Conservation (phyloP, 2,113 vertebrate species). For the Gadus macrocephalus region DNA sequence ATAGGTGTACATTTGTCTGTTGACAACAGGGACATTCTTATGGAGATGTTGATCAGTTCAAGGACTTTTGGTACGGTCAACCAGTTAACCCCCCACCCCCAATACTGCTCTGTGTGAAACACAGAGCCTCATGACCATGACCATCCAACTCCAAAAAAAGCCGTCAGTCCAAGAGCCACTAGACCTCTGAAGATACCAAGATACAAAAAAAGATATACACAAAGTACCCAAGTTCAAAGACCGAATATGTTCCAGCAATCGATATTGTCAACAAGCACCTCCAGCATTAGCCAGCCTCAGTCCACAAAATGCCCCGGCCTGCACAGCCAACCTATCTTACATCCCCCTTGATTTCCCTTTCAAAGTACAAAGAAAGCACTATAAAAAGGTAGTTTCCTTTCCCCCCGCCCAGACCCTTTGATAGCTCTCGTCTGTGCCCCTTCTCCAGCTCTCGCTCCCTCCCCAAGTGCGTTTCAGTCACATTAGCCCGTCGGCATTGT, state of each 20-base stretch:
- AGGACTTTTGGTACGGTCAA: no score
- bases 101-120: no score
- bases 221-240: conserved; percentile 16
- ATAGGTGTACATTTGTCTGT: no score
- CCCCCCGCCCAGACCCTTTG: no score
- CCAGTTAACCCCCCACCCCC: no score
- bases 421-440: conserved; percentile 9
- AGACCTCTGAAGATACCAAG: background rate
- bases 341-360: background rate
- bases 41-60: no score
- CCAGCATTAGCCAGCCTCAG: conserved; percentile 39
- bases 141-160: no score
- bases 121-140: no score
- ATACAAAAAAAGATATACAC: background rate
- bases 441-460: conserved; percentile 27
- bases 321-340: conserved; percentile 8
- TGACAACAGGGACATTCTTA: no score
- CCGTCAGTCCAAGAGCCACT: no score
- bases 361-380: no score
- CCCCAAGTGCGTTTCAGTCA: conserved; percentile 63
- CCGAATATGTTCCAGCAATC: conserved; percentile 7
- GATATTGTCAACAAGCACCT: conserved; percentile 36
- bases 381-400: no score
- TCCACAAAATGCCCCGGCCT: conserved; percentile 24
- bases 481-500: conserved; percentile 76